Conservation (phyloP, 2,888 invertebrate genomes). For the Sipha maydis region DNA sequence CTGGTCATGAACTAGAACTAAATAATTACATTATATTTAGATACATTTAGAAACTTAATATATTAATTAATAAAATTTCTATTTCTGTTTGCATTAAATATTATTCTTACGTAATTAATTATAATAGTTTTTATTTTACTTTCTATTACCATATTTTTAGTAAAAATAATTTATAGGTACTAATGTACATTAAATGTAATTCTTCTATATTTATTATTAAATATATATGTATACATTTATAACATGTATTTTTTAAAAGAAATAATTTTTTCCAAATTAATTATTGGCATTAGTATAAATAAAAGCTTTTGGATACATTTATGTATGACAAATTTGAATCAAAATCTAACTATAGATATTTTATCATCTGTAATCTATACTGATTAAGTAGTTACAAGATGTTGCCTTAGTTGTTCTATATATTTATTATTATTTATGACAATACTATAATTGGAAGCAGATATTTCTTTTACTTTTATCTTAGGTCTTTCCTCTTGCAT, state of each 20-base stretch:
- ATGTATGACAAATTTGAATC: not conserved
- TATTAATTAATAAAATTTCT: not conserved
- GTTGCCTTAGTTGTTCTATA: not conserved
- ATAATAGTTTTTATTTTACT: not conserved
- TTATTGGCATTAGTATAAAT: not conserved
- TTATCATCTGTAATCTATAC: slow-evolving; percentile 26
- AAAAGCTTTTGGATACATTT: not conserved
- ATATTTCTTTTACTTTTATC: not conserved
- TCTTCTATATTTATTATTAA: not conserved
- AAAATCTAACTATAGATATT: slow-evolving; percentile 1
- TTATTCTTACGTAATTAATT: not conserved
- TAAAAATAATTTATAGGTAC: too few relatives aligned
- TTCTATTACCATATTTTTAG: not conserved
- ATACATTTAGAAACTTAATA: not conserved
- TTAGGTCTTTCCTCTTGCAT: not conserved
- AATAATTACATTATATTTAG: not conserved
- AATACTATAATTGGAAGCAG: slow-evolving; percentile 16
- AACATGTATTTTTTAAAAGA: not conserved
- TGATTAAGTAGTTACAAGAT: slow-evolving; percentile 30
- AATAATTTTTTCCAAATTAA: not conserved
- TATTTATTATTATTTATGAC: slow-evolving; percentile 44
- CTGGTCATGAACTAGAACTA: too few relatives aligned
- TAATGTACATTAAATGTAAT: not conserved
- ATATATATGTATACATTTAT: not conserved
- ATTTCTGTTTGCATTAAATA: not conserved